Evolutionary conservation across 2,888 invertebrate genomes (phyloP).

Genomic region (Drosophila mulleri): DNA sequence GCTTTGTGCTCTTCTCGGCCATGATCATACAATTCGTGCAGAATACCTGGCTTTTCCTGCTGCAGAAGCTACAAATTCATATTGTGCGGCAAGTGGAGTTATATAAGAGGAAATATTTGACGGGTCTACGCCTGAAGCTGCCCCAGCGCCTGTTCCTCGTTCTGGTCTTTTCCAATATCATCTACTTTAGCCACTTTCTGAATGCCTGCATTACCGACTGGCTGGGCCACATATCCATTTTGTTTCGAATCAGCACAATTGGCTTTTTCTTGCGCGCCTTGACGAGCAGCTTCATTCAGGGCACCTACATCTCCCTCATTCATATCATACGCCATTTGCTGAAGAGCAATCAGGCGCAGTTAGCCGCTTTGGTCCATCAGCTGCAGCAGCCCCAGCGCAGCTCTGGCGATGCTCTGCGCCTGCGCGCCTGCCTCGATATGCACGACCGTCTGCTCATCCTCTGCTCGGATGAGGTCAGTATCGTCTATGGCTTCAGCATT

Average conservation of each 20-base stretch:
- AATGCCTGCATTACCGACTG: constrained; percentile 34
- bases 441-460: constrained; percentile 66
- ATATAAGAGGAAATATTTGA: constrained; percentile 44
- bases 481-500: constrained; percentile 70
- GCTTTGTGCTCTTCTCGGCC: constrained; percentile 56
- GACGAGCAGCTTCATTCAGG: constrained; percentile 54
- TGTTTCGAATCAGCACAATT: constrained; percentile 49
- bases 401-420: constrained; percentile 25
- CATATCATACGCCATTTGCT: constrained; percentile 50
- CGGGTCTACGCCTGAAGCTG: constrained; percentile 17
- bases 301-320: constrained; percentile 62
- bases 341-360: constrained; percentile 43
- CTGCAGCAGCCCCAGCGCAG: constrained; percentile 33
- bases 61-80: constrained; percentile 56
- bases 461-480: constrained; percentile 67
- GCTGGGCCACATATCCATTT: constrained; percentile 28
- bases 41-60: constrained; percentile 66
- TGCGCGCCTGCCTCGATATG: constrained; percentile 60
- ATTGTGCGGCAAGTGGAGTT: constrained; percentile 59
- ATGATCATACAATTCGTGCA: constrained; percentile 55
- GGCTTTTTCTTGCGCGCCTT: constrained; percentile 59
- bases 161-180: constrained; percentile 36
- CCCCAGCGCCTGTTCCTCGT: constrained; percentile 50
- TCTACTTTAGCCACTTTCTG: constrained; percentile 54
- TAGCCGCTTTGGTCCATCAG: constrained; percentile 35